Evolutionary conservation across 2,797 vertebrate genomes (phyloP).

Genomic region (Bradypus variegatus): DNA sequence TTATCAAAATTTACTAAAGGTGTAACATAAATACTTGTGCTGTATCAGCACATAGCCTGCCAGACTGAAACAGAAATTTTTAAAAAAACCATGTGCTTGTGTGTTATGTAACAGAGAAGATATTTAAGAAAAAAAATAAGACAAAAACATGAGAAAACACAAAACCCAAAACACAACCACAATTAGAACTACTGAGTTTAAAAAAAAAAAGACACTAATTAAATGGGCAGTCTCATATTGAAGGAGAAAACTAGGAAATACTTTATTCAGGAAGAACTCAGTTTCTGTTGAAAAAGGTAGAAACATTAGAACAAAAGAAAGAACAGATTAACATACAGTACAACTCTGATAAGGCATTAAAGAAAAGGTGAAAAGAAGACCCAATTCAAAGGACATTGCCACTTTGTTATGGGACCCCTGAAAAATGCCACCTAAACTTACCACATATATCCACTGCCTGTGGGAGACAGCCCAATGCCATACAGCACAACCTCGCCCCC

Average conservation of each 20-base stretch:
- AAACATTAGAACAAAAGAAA: background rate
- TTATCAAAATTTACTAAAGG: background rate
- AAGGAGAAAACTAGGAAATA: background rate
- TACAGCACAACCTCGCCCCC: background rate
- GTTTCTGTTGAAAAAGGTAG: background rate
- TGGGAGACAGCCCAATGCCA: background rate
- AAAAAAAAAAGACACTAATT: background rate
- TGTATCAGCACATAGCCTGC: background rate
- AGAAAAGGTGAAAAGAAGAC: background rate
- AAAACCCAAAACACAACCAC: background rate
- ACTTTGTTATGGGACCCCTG: background rate
- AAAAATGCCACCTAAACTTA: background rate
- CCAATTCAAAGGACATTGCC: background rate
- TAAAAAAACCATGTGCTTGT: background rate
- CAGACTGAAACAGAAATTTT: background rate
- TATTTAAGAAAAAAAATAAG: background rate
- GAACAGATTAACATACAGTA: background rate
- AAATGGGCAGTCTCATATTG: background rate
- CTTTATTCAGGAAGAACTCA: background rate
- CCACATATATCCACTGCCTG: background rate
- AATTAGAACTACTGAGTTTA: background rate
- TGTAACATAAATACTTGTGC: background rate
- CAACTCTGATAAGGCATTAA: background rate
- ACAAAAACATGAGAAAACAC: background rate
- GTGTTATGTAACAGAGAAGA: background rate